Base-by-base conservation (phyloP, 2,113 vertebrate genomes). In the Tringa solitaria region DNA sequence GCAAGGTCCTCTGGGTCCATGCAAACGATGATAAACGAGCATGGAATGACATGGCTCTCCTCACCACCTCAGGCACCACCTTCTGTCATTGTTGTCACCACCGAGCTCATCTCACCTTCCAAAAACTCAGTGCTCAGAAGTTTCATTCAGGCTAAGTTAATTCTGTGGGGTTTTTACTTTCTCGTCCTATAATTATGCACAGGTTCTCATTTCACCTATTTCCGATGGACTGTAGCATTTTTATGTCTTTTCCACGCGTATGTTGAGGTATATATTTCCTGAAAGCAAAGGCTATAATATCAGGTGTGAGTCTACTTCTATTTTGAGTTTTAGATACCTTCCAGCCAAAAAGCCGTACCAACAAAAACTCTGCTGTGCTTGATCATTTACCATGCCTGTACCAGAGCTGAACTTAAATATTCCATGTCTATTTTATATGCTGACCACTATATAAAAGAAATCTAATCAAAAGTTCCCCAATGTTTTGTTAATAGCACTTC, bases 341-440 rank as follows among this genome's bases (percentile, higher is more conserved):
- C 95, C 93, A 97, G 95, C 97, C 96, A 97, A 97, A 97, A 97
- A 96, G 56, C 91, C 95, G 87, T 90, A 97, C 95, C 96, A 95
- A 97, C 90, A 96, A 88, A 97, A 98, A 97, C 90, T 85, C 60
- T 60, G 19, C 79, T 96, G 95, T 91, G 87, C 92, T 95, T 77
- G 84, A 90, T 94, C 94, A 91, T 93, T 96, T 97, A 96, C 97
- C 51, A 6, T 65, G 67, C 80, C 95, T 81, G 81, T 89, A 91
- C 93, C 81, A 89, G 77, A 94, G 50, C 32, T 91, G 94, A 95
- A 94, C 82, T 97, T 93, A 79, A 93, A 95, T 89, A 88, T 83
- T 93, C 73, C 90, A 39, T 93, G 70, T 50, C 54, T 79, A 63
- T 88, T 94, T 96, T 90, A 92, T 78, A 76, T 59, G 79, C 85